Base-by-base conservation (phyloP, 2,888 invertebrate genomes). In the Eulithis prunata region DNA sequence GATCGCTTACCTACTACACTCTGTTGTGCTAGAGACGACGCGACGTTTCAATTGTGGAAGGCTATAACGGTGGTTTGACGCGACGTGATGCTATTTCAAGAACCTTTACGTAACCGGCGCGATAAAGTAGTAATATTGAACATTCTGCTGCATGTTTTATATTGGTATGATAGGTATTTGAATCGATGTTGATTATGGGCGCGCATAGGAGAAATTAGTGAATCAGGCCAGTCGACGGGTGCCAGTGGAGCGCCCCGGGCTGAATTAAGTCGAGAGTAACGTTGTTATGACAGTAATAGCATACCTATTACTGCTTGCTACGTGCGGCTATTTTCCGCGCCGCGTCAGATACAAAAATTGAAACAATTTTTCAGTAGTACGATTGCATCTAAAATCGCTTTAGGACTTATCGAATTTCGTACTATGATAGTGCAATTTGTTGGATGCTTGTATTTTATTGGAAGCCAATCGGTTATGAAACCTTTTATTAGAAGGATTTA, bases 181-280 rank as follows among this genome's bases (percentile, higher is more conserved):
- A 78, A 80, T 78, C 70, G 74, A 66, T 73, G 72, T 78, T 71
- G 75, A 75, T 79, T 71, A 75, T 69, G 69, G 72, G 75, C 75
- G 76, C 75, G 78, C 76, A 81, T 83, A 81, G 81, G 83, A 85
- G 86, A 80, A 86, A 81, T 82, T 74, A 79, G 76, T 72, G 80
- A 85, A 88, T 87, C 84, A 81, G 85, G 79, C 75, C 77, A 82
- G 76, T 77, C 78, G 81, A 13, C 45, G 52, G 52, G 59, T 41
- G 41, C 51, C 52, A 32, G 71, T 76, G 73, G 75, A 77, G 73
- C 74, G 88, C 89, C 84, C 78, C 79, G 75, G 88, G 91, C 87
- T 73, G 82, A 90, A 91, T 91, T 90, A 90, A 89, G 89, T 89
- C 84, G 89, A 86, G 86, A 88, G 88, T 91, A 91, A 92, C 86